Evolutionary conservation across 2,888 invertebrate species (phyloP), one percentile per base, ranked within the genome.

Genomic region (Rhynchonema sp.): DNA sequence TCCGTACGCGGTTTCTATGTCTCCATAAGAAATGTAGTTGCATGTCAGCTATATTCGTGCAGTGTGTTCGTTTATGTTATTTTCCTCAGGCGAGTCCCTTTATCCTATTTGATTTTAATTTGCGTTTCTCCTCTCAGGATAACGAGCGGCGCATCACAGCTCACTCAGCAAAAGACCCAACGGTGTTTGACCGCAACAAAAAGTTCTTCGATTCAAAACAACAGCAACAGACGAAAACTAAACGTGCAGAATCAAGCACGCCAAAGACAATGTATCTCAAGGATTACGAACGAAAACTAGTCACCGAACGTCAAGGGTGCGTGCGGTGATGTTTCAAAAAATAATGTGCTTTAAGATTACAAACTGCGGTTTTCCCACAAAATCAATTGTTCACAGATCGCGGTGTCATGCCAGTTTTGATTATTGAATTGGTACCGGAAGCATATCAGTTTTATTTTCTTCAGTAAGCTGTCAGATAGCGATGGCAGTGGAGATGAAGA

Each of bases 101-200:
- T n/a, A n/a, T n/a, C n/a, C n/a, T n/a, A n/a, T n/a, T n/a, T n/a
- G n/a, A n/a, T n/a, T n/a, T n/a, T n/a, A n/a, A n/a, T n/a, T n/a
- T n/a, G n/a, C n/a, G n/a, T n/a, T n/a, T n/a, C n/a, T n/a, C n/a
- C n/a, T n/a, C n/a, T n/a, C n/a, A n/a, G n/a, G n/a, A n/a, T n/a
- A n/a, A n/a, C n/a, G n/a, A n/a, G n/a, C n/a, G n/a, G n/a, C n/a
- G n/a, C n/a, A n/a, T n/a, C n/a, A n/a, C n/a, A n/a, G n/a, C n/a
- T n/a, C n/a, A n/a, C n/a, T n/a, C n/a, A n/a, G n/a, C n/a, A n/a
- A 87, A 86, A 71, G 87, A 92, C 77, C 87, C 91, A 0, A 80
- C 81, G 66, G 90, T 92, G 64, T 94, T 94, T 74, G 83, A 91
- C 70, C 80, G 83, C 52, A 79, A 80, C 59, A 80, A 80, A 30